Evolutionary conservation across 92 coral and sea anemone species (phyloP), one percentile per base, ranked within the genome.

Genomic region (Chrysogorgia sp.): DNA sequence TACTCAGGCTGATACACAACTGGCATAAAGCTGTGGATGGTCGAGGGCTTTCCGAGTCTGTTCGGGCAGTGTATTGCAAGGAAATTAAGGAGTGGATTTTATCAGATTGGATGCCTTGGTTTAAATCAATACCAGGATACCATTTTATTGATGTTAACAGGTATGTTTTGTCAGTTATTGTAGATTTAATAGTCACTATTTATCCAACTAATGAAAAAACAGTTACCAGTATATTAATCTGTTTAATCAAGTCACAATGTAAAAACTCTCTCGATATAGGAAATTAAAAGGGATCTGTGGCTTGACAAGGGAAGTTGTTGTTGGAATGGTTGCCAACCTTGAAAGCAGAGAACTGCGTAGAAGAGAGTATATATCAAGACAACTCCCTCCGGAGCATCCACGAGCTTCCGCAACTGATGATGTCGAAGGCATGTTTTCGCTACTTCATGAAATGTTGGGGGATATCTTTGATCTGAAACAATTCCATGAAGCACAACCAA

Each of bases 1-100:
- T 86, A 10, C 7, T 89, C 13, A 74, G 37, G 25, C 23, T 58
- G 3, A 79, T 89, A 19, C 88, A 89, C 40, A 89, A 83, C 80
- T 88, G 92, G 92, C 92, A 89, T 34, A 89, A 89, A 53, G 88
- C 90, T 7, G 88, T 89, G 13, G 93, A 89, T 79, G 90, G 93
- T 0, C 61, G 93, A 58, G 93, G 93, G 0, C 47, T 89, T 0
- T 31, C 80, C 1, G 90, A 82, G 49, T 67, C 60, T 7, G 59
- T 20, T 34, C 33, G 88, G 15, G 82, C 90, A 0, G 1, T 7
- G 3, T 86, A 82, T 35, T 63, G 63, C 40, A 9, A 47, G 40
- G 90, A 82, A 13, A 47, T 86, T 67, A 89, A 77, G 55, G 64
- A 63, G 31, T 86, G 93, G 93, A 26, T 89, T 1, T 49, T 89